These are phyloP conservation scores for Diarsia brunnea DNA, from an alignment of 2,888 invertebrate genomes.

Conservation along the genomic window DNA sequence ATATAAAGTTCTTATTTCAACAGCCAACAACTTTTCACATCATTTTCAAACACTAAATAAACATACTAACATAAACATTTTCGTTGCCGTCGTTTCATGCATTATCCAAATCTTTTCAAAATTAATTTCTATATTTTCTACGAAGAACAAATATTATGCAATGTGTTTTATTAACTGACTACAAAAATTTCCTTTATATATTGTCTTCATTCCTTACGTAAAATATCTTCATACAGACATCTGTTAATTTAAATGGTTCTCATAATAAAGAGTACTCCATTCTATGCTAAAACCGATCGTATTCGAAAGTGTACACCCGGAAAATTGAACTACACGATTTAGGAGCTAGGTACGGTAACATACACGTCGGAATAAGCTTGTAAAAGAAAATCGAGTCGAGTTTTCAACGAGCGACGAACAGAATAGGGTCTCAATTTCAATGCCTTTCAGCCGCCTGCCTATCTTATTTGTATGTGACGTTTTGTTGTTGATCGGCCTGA, in stretches of 20 bases:
- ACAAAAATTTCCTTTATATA: not conserved
- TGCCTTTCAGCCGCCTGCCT: constrained; percentile 65
- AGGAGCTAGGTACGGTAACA: not conserved
- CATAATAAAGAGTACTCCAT: not conserved
- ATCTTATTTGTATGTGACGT: constrained; percentile 65
- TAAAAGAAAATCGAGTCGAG: constrained; percentile 24
- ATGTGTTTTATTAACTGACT: not conserved
- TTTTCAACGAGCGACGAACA: constrained; percentile 11
- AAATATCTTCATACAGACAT: not conserved
- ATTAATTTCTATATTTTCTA: not conserved
- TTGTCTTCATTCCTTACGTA: not conserved
- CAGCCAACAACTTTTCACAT: constrained; percentile 1
- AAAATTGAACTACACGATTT: constrained; percentile 26
- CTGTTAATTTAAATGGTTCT: not conserved
- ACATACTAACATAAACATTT: not conserved
- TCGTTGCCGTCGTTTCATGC: not conserved
- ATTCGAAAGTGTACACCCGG: constrained; percentile 9
- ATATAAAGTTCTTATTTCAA: constrained; percentile 24
- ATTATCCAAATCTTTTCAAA: not conserved
- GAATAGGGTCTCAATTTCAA: constrained; percentile 66
- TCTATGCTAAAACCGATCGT: not conserved
- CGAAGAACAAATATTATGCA: not conserved
- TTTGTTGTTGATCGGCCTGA: constrained; percentile 57
- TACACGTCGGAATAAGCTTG: constrained; percentile 6
- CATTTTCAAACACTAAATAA: constrained; percentile 10